A percentile compares a stretch with the other conserved stretches of the same genome.
phyloP scores from a whole-genome alignment of 2,113 vertebrate genomes.

The Nycticryphes semicollaris region DNA sequence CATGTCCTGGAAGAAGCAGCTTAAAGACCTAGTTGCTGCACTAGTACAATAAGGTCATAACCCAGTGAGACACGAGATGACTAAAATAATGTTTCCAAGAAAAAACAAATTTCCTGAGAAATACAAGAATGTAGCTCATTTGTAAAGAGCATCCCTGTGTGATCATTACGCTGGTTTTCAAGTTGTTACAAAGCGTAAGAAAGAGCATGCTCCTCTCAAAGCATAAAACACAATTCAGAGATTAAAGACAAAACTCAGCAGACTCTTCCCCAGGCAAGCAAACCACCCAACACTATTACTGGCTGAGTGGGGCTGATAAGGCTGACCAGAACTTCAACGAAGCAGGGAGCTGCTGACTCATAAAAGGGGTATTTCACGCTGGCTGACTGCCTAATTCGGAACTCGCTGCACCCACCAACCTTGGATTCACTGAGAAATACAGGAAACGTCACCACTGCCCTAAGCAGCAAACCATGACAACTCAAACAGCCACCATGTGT shows the following conservation, averaged over 20 bases:
- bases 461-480: neutral
- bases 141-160: neutral
- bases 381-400: neutral
- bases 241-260: neutral
- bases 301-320: neutral
- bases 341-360: neutral
- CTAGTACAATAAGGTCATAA: neutral
- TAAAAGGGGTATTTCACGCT: neutral
- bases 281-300: neutral
- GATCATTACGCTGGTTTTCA: neutral
- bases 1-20: neutral
- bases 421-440: neutral
- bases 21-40: neutral
- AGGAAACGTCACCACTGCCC: neutral
- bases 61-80: neutral
- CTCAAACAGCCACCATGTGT: fast-evolving
- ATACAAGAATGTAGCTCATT: neutral
- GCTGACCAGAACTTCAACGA: neutral
- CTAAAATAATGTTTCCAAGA: conserved; percentile 16
- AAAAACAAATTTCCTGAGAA: conserved; percentile 46
- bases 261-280: neutral
- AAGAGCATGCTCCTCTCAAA: neutral
- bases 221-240: neutral
- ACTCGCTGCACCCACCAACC: neutral
- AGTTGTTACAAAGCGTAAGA: neutral